These are phyloP conservation scores for Mercenaria mercenaria DNA, from an alignment of 1,140 invertebrate genomes.

Conservation along the genomic window DNA sequence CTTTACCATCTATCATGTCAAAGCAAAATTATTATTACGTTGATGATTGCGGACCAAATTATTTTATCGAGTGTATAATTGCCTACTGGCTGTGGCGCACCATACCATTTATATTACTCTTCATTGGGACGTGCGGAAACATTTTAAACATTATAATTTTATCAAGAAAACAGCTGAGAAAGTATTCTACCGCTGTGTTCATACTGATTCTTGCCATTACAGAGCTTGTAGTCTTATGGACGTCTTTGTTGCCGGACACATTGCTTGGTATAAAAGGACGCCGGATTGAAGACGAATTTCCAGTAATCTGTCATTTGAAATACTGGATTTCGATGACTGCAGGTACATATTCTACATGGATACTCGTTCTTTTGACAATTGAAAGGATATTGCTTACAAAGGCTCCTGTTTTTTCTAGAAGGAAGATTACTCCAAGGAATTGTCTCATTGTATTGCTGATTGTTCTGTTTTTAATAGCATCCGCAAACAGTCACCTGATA, in stretches of 20 bases:
- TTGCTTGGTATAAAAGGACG: neutral
- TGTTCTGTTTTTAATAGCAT: neutral
- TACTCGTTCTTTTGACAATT: constrained; percentile 27
- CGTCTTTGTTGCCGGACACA: neutral
- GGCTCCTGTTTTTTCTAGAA: neutral
- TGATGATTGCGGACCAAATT: neutral
- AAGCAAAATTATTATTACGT: neutral
- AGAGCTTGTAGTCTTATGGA: constrained; percentile 6
- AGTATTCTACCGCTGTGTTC: neutral
- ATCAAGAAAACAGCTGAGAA: neutral
- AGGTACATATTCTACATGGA: neutral
- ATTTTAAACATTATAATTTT: constrained; percentile 25
- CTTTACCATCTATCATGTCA: too few relatives aligned
- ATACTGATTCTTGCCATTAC: constrained; percentile 4
- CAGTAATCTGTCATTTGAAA: neutral
- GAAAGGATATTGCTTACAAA: constrained; percentile 19
- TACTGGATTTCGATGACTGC: neutral
- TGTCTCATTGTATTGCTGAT: neutral
- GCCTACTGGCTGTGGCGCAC: constrained; percentile 3
- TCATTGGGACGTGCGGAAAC: constrained; percentile 9
- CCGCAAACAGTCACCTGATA: neutral
- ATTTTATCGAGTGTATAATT: neutral
- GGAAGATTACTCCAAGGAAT: neutral
- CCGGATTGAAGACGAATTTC: neutral
- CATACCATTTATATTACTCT: neutral